Base-by-base conservation (phyloP, 2,113 vertebrate genomes). In the Budorcas taxicolor region DNA sequence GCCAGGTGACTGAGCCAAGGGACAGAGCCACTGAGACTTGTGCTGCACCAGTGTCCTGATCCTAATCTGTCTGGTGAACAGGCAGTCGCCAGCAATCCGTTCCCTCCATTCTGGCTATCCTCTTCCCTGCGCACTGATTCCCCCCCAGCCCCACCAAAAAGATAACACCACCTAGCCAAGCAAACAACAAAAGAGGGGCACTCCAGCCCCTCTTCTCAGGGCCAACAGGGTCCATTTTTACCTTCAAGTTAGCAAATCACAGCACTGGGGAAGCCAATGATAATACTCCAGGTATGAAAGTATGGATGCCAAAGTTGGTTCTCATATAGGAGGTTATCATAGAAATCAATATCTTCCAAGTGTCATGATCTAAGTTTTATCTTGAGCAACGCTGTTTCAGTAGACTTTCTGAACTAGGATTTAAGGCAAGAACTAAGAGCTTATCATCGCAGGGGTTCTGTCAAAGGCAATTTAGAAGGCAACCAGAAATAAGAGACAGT, bases 1-100 rank as follows among this genome's bases (percentile, higher is more conserved):
- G 97, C 98, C 97, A 98, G 96, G 97, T 29, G 60, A 96, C 88
- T 64, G 95, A 98, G 98, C 96, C 97, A 96, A 97, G 97, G 96
- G 97, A 99, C 92, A 98, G 95, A 94, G 96, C 95, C 60, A 83
- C 55, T 5, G 96, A 94, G 96, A 97, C n/a, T 84, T 87, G 95
- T 45, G 87, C 91, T 98, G 98, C 60, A n/a, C n/a, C 43, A n/a
- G 64, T 1, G 31, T 71, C 16, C 67, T 36, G 25, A 62, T 91
- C 96, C 78, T 97, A 50, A 81, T 92, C 62, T 45, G n/a, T 97
- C 88, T 53, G n/a, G 52, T 43, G 94, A 96, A 74, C n/a, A 93
- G 78, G 60, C 78, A 43, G 57, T 64, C 16, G 1, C 57, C 17
- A 11, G 64, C 11, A 29, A 81, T 78, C 55, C 19, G 19, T 50